Conservation (phyloP, 2,113 vertebrate species). For the Baryphthengus martii region DNA sequence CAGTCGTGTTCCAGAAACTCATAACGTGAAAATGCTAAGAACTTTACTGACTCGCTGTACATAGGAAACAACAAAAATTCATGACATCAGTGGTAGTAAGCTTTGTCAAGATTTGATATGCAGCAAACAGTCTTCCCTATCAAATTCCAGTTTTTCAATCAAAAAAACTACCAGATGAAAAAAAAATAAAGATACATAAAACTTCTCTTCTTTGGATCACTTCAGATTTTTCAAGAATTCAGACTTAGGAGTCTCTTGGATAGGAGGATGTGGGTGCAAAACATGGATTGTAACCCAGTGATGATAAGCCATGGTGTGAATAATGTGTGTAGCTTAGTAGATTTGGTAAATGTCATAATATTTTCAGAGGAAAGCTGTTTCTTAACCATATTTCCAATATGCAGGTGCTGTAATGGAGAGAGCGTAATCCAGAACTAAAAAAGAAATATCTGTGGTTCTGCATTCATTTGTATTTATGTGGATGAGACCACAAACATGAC, state of each 20-base stretch:
- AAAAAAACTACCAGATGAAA: neutral
- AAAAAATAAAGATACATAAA: neutral
- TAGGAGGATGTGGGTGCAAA: neutral
- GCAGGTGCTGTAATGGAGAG: neutral
- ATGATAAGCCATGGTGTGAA: neutral
- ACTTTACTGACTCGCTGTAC: neutral
- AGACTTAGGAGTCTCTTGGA: neutral
- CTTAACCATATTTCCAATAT: neutral
- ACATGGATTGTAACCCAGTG: neutral
- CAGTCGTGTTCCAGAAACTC: neutral
- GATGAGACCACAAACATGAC: neutral
- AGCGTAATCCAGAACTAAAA: neutral
- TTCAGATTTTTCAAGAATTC: neutral
- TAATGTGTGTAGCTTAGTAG: neutral
- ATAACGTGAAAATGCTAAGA: neutral
- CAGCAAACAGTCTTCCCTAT: neutral
- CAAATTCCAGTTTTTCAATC: neutral
- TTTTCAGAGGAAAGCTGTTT: neutral
- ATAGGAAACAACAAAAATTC: neutral
- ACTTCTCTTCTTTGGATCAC: neutral
- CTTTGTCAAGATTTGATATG: neutral
- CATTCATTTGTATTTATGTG: neutral
- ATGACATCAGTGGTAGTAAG: neutral
- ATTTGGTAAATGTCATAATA: neutral
- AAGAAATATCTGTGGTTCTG: neutral